Percentiles rank a stretch among this genome's conserved stretches.
phyloP scores from a whole-genome alignment of 1,140 invertebrate genomes.

The Pygmarrhopalites habei region DNA sequence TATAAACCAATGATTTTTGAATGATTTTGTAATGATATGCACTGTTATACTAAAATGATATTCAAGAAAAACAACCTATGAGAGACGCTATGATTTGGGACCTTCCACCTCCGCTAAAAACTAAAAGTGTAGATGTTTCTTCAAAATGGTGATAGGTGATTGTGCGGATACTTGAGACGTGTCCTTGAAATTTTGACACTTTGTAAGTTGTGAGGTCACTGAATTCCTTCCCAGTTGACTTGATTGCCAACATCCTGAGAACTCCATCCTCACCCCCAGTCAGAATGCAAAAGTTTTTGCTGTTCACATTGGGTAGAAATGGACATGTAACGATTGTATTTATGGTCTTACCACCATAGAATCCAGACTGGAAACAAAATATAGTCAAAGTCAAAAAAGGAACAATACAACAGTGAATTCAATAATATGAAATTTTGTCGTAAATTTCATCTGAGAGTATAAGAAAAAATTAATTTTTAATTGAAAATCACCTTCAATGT shows the following conservation, averaged over 20 bases:
- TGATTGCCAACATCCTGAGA: neutral
- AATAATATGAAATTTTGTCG: too few species aligned
- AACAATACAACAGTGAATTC: too few species aligned
- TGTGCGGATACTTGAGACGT: neutral
- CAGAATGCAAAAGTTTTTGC: neutral
- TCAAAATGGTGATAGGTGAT: slow-evolving; percentile 4
- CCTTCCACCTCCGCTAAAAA: neutral
- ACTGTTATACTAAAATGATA: too few species aligned
- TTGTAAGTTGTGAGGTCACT: neutral
- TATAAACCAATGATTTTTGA: too few species aligned
- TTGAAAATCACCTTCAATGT: neutral
- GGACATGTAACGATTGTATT: neutral
- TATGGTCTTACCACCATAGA: neutral
- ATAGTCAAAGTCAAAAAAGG: too few species aligned
- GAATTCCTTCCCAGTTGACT: too few species aligned
- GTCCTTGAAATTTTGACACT: neutral
- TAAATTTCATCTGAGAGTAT: too few species aligned
- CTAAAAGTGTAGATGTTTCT: neutral
- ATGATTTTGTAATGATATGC: too few species aligned
- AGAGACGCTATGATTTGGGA: neutral
- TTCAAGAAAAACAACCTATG: too few species aligned
- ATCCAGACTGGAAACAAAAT: neutral
- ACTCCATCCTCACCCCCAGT: neutral
- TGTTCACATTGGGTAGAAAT: neutral
- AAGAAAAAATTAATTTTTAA: too few species aligned